These are phyloP conservation scores for Callipepla californica DNA, from an alignment of 2,113 vertebrate genomes.

Conservation along the genomic window DNA sequence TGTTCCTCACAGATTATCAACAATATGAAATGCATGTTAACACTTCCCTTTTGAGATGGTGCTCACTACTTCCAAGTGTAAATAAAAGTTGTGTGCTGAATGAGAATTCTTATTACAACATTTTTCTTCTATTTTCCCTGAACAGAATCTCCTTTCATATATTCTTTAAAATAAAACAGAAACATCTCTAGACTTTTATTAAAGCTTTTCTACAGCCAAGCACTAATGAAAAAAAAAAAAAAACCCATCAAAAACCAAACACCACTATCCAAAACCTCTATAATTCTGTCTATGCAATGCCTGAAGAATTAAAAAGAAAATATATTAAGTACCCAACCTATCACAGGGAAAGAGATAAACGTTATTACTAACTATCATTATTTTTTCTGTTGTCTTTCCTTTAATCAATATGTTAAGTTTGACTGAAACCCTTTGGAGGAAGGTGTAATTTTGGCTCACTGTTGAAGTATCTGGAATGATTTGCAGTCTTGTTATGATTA, in stretches of 20 bases:
- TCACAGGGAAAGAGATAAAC: not conserved
- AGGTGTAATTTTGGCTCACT: not conserved
- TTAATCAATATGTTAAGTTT: not conserved
- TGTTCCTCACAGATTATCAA: not conserved
- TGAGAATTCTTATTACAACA: not conserved
- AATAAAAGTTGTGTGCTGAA: not conserved
- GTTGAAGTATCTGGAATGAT: not conserved
- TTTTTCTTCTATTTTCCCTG: not conserved
- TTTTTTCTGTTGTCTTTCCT: not conserved
- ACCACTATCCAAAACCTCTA: not conserved
- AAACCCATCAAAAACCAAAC: no score
- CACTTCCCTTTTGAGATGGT: not conserved
- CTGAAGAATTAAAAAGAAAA: not conserved
- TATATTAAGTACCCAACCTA: not conserved
- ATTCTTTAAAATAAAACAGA: not conserved
- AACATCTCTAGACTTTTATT: not conserved
- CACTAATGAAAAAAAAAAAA: not conserved
- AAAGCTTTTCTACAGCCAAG: not conserved
- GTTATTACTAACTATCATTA: not conserved
- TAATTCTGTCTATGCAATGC: not conserved
- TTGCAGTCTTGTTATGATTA: not conserved
- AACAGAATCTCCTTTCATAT: not conserved
- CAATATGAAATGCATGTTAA: not conserved
- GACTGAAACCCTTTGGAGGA: not conserved
- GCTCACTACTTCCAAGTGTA: not conserved